Evolutionary conservation across 64 coral and sea anemone genomes (phyloP).

Genomic region (Acropora tenuis): DNA sequence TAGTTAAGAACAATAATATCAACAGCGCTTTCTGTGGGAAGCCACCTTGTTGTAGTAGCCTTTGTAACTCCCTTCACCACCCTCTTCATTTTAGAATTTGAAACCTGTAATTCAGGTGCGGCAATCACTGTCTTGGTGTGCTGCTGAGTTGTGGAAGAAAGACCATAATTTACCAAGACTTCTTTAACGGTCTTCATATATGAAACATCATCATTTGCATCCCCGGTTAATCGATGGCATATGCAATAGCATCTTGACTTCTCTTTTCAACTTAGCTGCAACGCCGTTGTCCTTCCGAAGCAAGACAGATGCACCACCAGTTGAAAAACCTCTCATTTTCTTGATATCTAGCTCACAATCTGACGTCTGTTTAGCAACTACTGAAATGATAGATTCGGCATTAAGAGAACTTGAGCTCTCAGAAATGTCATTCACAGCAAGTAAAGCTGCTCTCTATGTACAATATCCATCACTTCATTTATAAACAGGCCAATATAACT

Average conservation of each 20-base stretch:
- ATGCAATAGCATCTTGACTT: constrained; percentile 2
- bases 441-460: constrained; percentile 61
- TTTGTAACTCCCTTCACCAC: neutral
- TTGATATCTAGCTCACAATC: constrained; percentile 36
- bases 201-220: constrained; percentile 54
- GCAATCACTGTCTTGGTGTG: constrained; percentile 7
- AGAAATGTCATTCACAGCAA: constrained; percentile 61
- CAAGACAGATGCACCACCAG: neutral
- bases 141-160: constrained; percentile 32
- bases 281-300: no score
- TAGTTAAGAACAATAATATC: constrained; percentile 33
- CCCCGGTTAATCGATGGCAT: constrained; percentile 30
- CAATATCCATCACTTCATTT: constrained; percentile 58
- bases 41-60: neutral
- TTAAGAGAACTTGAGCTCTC: constrained; percentile 34
- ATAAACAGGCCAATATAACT: constrained; percentile 57
- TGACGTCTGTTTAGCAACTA: constrained; percentile 43
- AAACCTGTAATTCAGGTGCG: neutral
- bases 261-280: no score
- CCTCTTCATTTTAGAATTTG: constrained; percentile 22
- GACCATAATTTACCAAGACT: constrained; percentile 37
- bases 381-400: constrained; percentile 40
- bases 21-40: constrained; percentile 5
- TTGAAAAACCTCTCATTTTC: constrained; percentile 54
- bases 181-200: constrained; percentile 43